These are phyloP conservation scores for Spizaetus ornatus DNA, from an alignment of 2,113 vertebrate genomes.

Conservation along the genomic window DNA sequence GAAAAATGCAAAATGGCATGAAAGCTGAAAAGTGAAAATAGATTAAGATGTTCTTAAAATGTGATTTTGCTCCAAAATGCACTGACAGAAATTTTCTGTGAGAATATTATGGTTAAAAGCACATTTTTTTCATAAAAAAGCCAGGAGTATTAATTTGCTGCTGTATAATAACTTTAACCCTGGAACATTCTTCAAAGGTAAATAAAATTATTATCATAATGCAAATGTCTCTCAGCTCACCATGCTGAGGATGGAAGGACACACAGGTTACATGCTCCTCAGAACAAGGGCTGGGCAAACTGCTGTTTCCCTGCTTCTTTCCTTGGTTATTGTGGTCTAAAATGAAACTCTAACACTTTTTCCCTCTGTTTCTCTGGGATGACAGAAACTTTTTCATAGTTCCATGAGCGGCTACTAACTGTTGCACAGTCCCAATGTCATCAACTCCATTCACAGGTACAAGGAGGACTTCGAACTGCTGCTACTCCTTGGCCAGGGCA, in stretches of 20 bases:
- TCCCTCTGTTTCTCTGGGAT: background rate
- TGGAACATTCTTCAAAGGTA: background rate
- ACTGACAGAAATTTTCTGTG: background rate
- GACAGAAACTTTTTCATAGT: background rate
- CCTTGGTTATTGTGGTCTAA: background rate
- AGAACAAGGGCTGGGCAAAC: background rate
- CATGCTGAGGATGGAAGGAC: background rate
- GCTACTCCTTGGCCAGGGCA: background rate
- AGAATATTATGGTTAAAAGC: background rate
- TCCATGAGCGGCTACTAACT: background rate
- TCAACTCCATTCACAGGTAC: background rate
- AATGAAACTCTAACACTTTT: background rate
- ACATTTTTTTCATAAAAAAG: background rate
- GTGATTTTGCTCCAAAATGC: background rate
- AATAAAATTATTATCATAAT: background rate
- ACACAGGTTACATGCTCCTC: background rate
- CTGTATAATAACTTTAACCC: background rate
- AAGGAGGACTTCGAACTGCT: background rate
- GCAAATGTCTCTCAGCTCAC: background rate
- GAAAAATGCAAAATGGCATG: background rate
- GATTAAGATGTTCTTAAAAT: background rate
- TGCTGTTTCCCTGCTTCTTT: background rate
- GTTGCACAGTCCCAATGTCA: background rate
- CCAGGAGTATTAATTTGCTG: background rate
- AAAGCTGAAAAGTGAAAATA: background rate